Evolutionary conservation across 2,888 invertebrate genomes (phyloP), one percentile per base, ranked within the genome.

Genomic region (Aricia artaxerxes): DNA sequence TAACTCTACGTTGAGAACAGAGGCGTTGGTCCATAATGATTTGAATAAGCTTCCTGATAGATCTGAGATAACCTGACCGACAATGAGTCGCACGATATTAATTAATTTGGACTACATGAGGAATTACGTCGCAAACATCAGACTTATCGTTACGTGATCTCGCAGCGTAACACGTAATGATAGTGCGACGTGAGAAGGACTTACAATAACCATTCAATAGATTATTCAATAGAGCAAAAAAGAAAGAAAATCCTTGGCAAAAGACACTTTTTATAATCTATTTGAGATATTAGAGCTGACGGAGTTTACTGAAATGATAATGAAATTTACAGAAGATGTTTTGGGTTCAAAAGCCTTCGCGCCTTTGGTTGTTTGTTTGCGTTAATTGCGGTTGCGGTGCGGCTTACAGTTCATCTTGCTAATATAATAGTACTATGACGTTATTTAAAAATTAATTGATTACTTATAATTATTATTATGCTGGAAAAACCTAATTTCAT

Each of bases 121-220:
- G 76, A 76, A 76, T 76, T 53, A 76, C 76, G 76, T 57, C 53
- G 76, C 31, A 75, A 73, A 73, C 49, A n/a, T 49, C 16, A 35
- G 53, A 76, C 53, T 53, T 53, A 78, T 80, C 79, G 80, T 75
- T 82, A 83, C 84, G 84, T 83, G 82, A 81, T 77, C 16, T 7
- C 60, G 75, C 79, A 35, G 31, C 80, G 49, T 69, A 79, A 78
- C 83, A 83, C 83, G 83, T 82, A 80, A 61, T 72, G 31, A 75
- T 57, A 76, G 76, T 76, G 57, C 53, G 75, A 79, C 81, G 82
- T 82, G 82, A 79, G 79, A 83, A 83, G 83, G 82, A 83, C 83
- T 40, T 57, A 76, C 76, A 53, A 53, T 57, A 76, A 76, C 57
- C 53, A 76, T 76, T 76, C 76, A 76, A 76, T 76, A 76, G 76